Conservation (phyloP, 2,888 invertebrate species). For the Hedya salicella region DNA sequence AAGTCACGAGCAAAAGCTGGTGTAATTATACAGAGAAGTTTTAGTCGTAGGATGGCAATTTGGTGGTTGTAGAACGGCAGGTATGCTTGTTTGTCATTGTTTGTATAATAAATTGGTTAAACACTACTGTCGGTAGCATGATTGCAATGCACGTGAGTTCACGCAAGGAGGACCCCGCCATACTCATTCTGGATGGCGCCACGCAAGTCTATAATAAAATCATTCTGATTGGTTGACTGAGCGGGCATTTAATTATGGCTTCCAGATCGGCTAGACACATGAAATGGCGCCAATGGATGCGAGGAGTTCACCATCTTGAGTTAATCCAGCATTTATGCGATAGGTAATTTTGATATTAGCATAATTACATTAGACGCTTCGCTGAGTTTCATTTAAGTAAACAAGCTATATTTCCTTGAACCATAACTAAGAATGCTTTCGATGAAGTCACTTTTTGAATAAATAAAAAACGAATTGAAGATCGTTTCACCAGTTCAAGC, state of each 20-base stretch:
- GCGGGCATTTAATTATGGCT: constrained; percentile 1
- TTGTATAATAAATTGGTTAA: constrained; percentile 8
- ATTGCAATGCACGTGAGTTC: neutral
- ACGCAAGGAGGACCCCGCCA: neutral
- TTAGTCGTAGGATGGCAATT: no score
- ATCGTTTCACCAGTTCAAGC: no score
- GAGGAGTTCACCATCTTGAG: neutral
- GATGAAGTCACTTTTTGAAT: no score
- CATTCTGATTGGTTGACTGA: constrained; percentile 9
- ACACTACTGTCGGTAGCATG: neutral
- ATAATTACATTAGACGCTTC: constrained; percentile 4
- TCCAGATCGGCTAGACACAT: constrained; percentile 7
- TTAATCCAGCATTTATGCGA: constrained; percentile 1
- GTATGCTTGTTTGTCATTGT: no score
- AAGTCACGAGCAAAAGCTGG: no score
- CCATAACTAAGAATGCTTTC: no score
- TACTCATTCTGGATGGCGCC: neutral
- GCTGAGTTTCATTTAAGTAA: neutral
- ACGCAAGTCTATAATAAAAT: neutral
- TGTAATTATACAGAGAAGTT: no score
- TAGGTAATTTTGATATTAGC: no score
- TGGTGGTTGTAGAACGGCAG: no score
- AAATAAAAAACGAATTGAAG: no score
- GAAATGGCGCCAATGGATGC: constrained; percentile 1
- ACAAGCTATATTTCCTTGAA: no score